Conservation (phyloP, 2,888 invertebrate genomes). For the Drosophila nr. fundita region DNA sequence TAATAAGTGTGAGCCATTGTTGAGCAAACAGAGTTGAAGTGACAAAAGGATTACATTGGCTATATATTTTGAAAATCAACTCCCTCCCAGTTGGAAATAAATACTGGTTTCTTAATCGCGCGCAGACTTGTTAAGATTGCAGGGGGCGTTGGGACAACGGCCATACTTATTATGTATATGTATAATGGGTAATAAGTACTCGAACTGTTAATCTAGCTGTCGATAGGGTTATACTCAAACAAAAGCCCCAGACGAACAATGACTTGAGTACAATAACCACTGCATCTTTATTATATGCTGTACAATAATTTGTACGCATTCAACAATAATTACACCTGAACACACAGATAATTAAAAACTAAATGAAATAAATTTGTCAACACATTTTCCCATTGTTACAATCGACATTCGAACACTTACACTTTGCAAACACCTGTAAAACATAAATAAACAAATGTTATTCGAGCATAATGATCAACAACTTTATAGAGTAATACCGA, state of each 20-base stretch:
- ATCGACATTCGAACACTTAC: neutral
- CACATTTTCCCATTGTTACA: neutral
- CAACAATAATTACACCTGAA: neutral
- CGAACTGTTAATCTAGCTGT: constrained; percentile 36
- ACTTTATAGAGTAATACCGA: neutral
- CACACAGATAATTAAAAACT: constrained; percentile 8
- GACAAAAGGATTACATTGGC: constrained; percentile 24
- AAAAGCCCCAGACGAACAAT: constrained; percentile 19
- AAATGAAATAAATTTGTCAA: constrained; percentile 20
- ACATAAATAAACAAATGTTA: neutral
- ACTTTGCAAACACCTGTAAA: constrained; percentile 1
- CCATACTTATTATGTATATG: constrained; percentile 1
- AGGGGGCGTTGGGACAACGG: constrained; percentile 17
- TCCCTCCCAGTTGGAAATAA: constrained; percentile 7
- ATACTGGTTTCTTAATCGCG: constrained; percentile 54
- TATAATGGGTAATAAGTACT: constrained; percentile 21
- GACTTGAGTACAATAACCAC: constrained; percentile 28
- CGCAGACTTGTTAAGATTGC: constrained; percentile 64
- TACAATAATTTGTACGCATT: neutral
- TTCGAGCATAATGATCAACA: neutral
- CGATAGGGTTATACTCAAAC: constrained; percentile 24
- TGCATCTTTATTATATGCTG: neutral
- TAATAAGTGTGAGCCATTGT: constrained; percentile 47
- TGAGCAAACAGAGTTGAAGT: constrained; percentile 17
- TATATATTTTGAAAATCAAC: neutral